These are phyloP conservation scores for Eunapius fragilis DNA, from an alignment of 37 sponge, comb jelly and placozoan genomes.

Conservation along the genomic window DNA sequence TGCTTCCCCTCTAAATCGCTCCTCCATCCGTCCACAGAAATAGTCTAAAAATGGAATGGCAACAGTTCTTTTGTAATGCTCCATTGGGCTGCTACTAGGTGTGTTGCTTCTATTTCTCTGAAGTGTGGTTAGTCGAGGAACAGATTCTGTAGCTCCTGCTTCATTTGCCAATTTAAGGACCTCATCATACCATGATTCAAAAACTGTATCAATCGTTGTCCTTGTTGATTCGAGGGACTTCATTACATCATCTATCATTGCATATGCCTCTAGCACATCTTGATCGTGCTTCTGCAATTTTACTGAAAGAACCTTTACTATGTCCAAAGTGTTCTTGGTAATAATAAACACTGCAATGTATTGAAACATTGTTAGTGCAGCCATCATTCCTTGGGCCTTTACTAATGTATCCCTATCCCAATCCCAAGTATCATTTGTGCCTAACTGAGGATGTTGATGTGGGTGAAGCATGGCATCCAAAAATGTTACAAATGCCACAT, in stretches of 20 bases:
- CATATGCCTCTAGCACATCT: constrained; percentile 31
- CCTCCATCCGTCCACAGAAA: constrained; percentile 10
- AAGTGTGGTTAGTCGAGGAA: constrained; percentile 24
- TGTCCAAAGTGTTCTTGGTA: constrained; percentile 37
- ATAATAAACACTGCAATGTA: constrained; percentile 32
- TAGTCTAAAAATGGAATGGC: constrained; percentile 49
- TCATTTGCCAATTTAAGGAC: constrained; percentile 26
- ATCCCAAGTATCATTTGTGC: constrained; percentile 36
- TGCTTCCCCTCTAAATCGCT: constrained; percentile 16
- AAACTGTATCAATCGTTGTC: constrained; percentile 24
- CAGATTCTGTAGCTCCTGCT: constrained; percentile 25
- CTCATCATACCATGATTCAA: constrained; percentile 46
- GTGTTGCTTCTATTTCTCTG: constrained; percentile 40
- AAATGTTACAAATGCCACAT: constrained; percentile 29
- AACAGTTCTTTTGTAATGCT: constrained; percentile 44
- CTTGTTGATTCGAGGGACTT: constrained; percentile 19
- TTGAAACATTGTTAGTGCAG: constrained; percentile 51
- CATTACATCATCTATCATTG: constrained; percentile 30
- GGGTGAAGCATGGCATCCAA: constrained; percentile 45
- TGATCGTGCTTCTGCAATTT: constrained; percentile 56
- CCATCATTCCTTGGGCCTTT: constrained; percentile 45
- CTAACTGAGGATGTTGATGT: constrained; percentile 25
- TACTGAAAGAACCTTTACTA: constrained; percentile 36
- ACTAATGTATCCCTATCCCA: constrained; percentile 52
- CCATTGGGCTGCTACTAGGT: constrained; percentile 27